Evolutionary conservation across 2,888 invertebrate genomes (phyloP).

Genomic region (Coenonympha arcania): DNA sequence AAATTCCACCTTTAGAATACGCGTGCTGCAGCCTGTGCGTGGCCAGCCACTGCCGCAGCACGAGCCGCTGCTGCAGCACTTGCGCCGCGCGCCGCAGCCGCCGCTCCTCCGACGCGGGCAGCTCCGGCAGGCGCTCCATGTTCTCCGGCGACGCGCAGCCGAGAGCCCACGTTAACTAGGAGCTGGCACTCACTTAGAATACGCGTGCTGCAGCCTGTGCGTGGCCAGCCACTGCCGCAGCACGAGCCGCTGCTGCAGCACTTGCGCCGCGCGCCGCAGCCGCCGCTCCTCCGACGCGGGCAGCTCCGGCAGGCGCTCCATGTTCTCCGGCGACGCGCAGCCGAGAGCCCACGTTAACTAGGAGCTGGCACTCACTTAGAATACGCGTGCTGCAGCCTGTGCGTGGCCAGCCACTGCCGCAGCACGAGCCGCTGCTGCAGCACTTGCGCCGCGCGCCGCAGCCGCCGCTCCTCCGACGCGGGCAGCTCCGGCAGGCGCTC

Average conservation of each 20-base stretch:
- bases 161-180: no score
- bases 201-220: slow-evolving; percentile 81
- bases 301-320: slow-evolving; percentile 82
- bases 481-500: slow-evolving; percentile 84
- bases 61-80: no score
- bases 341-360: no score
- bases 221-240: slow-evolving; percentile 88
- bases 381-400: slow-evolving; percentile 81
- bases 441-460: slow-evolving; percentile 87
- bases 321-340: slow-evolving; percentile 83
- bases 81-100: no score
- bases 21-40: no score
- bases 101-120: no score
- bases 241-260: slow-evolving; percentile 87
- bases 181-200: slow-evolving; percentile 81
- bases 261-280: slow-evolving; percentile 83
- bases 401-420: slow-evolving; percentile 87
- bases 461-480: slow-evolving; percentile 85
- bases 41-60: no score
- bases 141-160: no score
- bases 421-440: no score
- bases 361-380: slow-evolving; percentile 80
- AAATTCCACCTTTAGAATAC: no score
- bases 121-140: no score
- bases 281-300: slow-evolving; percentile 89